Evolutionary conservation across 2,113 vertebrate genomes (phyloP).

Genomic region (Aegotheles bennettii): DNA sequence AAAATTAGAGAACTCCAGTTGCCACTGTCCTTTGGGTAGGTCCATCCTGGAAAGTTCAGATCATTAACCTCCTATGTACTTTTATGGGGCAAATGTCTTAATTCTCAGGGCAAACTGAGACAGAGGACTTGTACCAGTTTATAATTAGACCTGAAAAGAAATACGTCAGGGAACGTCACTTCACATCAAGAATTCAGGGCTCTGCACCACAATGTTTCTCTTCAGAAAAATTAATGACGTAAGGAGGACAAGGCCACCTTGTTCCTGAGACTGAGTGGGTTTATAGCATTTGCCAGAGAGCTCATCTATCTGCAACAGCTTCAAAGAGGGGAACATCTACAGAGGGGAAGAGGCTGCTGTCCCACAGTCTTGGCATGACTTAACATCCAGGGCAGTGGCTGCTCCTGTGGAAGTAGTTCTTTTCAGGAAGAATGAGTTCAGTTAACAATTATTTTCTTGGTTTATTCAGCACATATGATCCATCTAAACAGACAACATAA

Average conservation of each 20-base stretch:
- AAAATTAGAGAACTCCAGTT: neutral
- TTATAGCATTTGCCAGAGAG: neutral
- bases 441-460: neutral
- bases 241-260: neutral
- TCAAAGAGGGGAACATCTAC: neutral
- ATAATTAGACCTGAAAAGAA: neutral
- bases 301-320: neutral
- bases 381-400: neutral
- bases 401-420: neutral
- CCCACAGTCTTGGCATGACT: neutral
- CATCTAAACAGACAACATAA: neutral
- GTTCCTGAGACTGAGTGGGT: neutral
- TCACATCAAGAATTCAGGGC: neutral
- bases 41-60: neutral
- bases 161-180: neutral
- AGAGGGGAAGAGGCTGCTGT: neutral
- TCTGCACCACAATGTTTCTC: neutral
- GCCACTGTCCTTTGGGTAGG: neutral
- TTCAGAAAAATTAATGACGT: neutral
- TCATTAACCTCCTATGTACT: neutral
- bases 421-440: neutral
- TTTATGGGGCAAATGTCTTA: neutral
- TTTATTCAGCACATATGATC: neutral
- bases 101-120: neutral
- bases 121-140: neutral